These are phyloP conservation scores for Orthosia gracilis DNA, from an alignment of 2,888 invertebrate species.

Conservation along the genomic window DNA sequence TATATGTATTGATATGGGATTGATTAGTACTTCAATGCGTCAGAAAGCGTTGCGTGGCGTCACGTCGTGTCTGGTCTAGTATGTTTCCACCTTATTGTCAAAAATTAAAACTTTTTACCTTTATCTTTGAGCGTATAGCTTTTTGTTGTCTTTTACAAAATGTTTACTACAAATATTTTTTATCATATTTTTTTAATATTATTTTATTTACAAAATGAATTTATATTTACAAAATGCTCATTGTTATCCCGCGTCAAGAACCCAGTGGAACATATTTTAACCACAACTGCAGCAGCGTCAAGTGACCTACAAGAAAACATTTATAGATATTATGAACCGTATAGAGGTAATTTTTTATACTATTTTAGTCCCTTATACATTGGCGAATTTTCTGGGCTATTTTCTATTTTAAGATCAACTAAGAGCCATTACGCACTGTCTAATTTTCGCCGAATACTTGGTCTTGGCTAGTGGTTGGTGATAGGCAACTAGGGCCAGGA, in stretches of 20 bases:
- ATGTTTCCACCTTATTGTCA: too few species aligned
- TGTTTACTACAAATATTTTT: slow-evolving; percentile 40
- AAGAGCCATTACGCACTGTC: too few species aligned
- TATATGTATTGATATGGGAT: too few species aligned
- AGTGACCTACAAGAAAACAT: slow-evolving; percentile 36
- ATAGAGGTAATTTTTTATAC: slow-evolving; percentile 35
- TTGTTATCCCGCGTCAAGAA: slow-evolving; percentile 71
- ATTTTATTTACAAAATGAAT: slow-evolving; percentile 30
- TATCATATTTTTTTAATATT: slow-evolving; percentile 20
- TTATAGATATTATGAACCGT: slow-evolving; percentile 65
- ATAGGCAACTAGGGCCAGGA: too few species aligned
- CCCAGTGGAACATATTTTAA: slow-evolving; percentile 52
- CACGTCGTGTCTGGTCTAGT: too few species aligned
- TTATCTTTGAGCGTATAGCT: background rate
- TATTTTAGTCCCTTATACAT: background rate
- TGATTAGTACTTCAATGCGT: too few species aligned
- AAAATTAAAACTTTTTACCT: too few species aligned
- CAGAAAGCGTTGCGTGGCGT: too few species aligned
- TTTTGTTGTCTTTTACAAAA: slow-evolving; percentile 12
- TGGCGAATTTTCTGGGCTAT: too few species aligned
- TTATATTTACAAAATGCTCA: slow-evolving; percentile 42
- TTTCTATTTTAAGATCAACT: too few species aligned
- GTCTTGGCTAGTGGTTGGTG: too few species aligned
- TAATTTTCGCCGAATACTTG: too few species aligned
- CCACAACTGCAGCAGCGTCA: slow-evolving; percentile 13